Evolutionary conservation across 2,888 invertebrate genomes (phyloP), one percentile per base, ranked within the genome.

Genomic region (Mongoloraphidia duomilia): DNA sequence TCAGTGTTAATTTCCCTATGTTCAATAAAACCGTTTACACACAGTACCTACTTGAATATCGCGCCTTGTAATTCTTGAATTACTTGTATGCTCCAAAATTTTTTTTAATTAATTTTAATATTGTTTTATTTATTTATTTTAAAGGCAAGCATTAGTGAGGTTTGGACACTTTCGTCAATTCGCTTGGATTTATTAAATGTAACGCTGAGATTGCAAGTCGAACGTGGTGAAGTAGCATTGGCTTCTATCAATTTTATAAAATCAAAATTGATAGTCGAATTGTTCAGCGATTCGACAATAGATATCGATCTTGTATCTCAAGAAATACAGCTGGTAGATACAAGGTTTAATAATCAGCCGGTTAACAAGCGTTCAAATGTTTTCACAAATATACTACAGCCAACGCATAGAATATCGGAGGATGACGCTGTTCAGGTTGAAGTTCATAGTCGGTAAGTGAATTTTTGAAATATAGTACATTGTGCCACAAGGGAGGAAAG

Each of bases 291-390:
- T 67, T 79, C 85, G 43, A 83, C 89, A 11, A 91, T 90, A 67
- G 94, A 94, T 60, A 79, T 95, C 46, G 94, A 94, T 66, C 73
- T 96, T 14, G 89, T 93, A 0, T 95, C 94, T 0, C 88, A 88
- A 68, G 93, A 91, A 67, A 90, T 92, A 61, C 68, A 85, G 13
- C 78, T 89, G 45, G 78, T 78, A 46, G 92, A 92, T 66, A 85
- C 83, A 11, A 74, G 89, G 44, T 82, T 74, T 63, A 70, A 75
- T 58, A 69, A 65, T 49, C 76, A 77, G 60, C 80, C 84, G 6
- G 77, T 75, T 43, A 82, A 85, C 61, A 75, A 80, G 51, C 73
- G 82, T 54, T 82, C 82, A 12, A 93, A 94, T 70, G 85, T 92
- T 53, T 96, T 94, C 66, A 82, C 82, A 46, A 84, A 84, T 64